Percentiles rank a stretch among this genome's conserved stretches.
phyloP scores from a whole-genome alignment of 30 jellyfish, hydroid and myxozoan genomes.

The Clytia hemisphaerica region DNA sequence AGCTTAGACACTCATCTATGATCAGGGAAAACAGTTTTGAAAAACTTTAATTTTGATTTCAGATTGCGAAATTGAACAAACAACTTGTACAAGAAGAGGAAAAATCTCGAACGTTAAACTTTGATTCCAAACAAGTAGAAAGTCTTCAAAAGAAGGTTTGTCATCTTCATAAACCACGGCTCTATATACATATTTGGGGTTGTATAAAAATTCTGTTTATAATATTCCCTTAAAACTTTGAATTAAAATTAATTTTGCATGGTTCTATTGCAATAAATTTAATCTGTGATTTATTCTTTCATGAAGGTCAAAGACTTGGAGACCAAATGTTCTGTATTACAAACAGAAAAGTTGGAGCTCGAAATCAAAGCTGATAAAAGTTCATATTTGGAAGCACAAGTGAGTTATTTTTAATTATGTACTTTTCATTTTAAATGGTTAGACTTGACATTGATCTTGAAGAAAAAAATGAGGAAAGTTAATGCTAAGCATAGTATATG shows the following conservation, averaged over 20 bases:
- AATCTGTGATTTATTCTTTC: not conserved
- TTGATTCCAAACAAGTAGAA: slow-evolving; percentile 27
- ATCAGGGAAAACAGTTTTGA: no score
- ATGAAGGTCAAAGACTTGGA: slow-evolving; percentile 54
- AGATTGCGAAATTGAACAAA: slow-evolving; percentile 41
- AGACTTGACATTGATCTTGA: not conserved
- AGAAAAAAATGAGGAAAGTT: no score
- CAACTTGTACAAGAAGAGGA: slow-evolving; percentile 18
- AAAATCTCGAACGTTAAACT: slow-evolving; percentile 14
- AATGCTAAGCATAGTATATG: no score
- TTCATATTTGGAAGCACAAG: slow-evolving; percentile 71
- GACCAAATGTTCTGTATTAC: slow-evolving; percentile 13
- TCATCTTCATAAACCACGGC: not conserved
- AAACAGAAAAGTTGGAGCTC: slow-evolving; percentile 59
- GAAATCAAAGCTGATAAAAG: slow-evolving; percentile 63
- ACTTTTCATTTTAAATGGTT: not conserved
- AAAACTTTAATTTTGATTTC: not conserved
- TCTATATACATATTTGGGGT: not conserved
- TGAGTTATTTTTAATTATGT: slow-evolving; percentile 8
- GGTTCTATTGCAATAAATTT: no score
- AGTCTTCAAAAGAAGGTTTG: slow-evolving; percentile 56
- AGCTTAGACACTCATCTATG: no score
- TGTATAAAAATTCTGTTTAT: not conserved
- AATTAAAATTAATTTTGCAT: no score
- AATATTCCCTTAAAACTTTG: not conserved